phyloP scores from a whole-genome alignment of 2,888 invertebrate species.

The Parnassius apollo region DNA sequence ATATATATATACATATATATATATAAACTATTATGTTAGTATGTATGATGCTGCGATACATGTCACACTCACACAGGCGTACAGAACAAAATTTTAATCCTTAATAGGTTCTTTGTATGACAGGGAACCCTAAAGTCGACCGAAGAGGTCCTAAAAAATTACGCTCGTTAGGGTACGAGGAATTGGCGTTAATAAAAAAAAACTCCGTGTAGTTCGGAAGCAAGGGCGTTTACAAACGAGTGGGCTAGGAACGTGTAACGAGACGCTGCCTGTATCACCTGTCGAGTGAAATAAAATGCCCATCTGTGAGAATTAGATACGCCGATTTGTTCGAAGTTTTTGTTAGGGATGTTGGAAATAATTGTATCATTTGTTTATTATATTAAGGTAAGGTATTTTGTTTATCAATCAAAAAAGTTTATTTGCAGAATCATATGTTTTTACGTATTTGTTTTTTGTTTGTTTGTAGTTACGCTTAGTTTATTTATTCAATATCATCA shows the following conservation, averaged over 20 bases:
- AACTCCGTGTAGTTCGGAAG: conserved; percentile 54
- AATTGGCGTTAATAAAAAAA: conserved; percentile 76
- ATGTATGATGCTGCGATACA: too few species aligned
- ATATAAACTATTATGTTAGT: too few species aligned
- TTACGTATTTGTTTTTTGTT: too few species aligned
- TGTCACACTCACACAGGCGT: too few species aligned
- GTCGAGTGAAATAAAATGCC: conserved; percentile 51
- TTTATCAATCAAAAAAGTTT: too few species aligned
- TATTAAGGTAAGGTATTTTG: neutral
- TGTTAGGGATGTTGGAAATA: conserved; percentile 4
- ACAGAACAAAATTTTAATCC: too few species aligned
- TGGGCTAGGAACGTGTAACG: conserved; percentile 61
- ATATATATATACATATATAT: too few species aligned
- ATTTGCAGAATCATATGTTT: too few species aligned
- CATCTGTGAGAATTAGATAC: conserved; percentile 41
- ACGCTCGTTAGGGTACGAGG: conserved; percentile 63
- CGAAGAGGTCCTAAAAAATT: conserved; percentile 52
- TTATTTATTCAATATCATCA: too few species aligned
- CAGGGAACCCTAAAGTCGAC: conserved; percentile 16
- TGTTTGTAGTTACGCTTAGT: too few species aligned
- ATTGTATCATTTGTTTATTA: conserved; percentile 6
- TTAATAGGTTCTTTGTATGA: too few species aligned
- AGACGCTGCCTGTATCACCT: conserved; percentile 63
- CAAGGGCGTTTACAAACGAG: conserved; percentile 70
- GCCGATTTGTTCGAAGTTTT: conserved; percentile 22